Conservation (phyloP, 2,888 invertebrate species). For the Caenorhabditis wallacei region DNA sequence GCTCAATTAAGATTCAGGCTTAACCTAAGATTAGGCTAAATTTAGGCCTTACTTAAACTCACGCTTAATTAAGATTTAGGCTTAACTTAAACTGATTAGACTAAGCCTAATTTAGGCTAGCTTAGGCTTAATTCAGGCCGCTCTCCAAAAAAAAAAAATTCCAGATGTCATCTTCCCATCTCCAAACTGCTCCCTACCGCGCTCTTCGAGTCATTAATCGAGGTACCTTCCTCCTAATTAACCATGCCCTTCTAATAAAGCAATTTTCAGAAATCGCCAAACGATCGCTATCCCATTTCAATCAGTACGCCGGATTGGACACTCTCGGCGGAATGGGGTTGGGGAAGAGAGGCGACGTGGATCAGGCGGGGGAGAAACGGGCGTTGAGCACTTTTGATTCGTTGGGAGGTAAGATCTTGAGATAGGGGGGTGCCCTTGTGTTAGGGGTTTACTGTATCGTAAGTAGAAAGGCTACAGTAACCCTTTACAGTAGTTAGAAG, state of each 20-base stretch:
- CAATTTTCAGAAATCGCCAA: slow-evolving; percentile 39
- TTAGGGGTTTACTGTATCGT: not conserved
- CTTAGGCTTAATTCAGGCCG: no score
- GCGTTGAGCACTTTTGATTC: slow-evolving; percentile 58
- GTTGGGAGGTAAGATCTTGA: slow-evolving; percentile 30
- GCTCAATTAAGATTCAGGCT: no score
- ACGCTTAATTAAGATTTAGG: no score
- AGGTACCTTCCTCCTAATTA: not conserved
- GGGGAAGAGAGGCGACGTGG: slow-evolving; percentile 38
- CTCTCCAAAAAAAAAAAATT: not conserved
- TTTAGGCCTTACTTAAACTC: no score
- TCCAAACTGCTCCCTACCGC: slow-evolving; percentile 1
- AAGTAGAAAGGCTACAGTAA: no score
- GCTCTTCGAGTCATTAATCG: slow-evolving; percentile 7
- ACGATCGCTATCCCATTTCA: slow-evolving; percentile 31
- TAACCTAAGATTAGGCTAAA: no score
- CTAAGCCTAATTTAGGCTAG: no score
- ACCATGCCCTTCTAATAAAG: not conserved
- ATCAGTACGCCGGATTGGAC: slow-evolving; percentile 55
- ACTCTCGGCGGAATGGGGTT: slow-evolving; percentile 59
- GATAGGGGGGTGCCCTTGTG: not conserved
- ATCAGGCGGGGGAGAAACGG: slow-evolving; percentile 40
- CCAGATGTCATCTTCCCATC: slow-evolving; percentile 13
- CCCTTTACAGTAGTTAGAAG: no score
- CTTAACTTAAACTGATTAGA: no score